Evolutionary conservation across 2,888 invertebrate species (phyloP), one percentile per base, ranked within the genome.

Genomic region (Yponomeuta cagnagella): DNA sequence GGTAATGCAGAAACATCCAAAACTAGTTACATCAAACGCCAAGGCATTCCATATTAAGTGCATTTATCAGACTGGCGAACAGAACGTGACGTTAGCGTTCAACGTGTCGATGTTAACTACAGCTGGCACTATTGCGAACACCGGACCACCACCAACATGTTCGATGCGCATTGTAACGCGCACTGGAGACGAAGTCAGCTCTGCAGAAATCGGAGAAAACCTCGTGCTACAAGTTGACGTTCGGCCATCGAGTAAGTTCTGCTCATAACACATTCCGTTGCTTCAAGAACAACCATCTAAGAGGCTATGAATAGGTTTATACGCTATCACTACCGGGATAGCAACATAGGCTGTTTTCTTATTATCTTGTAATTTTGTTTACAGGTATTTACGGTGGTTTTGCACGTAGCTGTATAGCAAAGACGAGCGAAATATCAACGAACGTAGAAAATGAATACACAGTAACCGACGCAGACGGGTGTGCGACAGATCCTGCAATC

Each of bases 41-140:
- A 97, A 98, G 86, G 98, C 98, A 1, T 99, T 98, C 92, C 97
- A 98, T 87, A 97, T 99, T 75, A 97, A 97, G 85, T 98, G 98
- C 85, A 96, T 98, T 71, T 98, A 98, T 85, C 97, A 98, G 86
- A 98, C 97, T 0, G 98, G 97, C 73, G 97, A 97, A 84, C 97
- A 97, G 85, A 97, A 97, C 77, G 97, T 98, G 0, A 97, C 97
- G 0, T 92, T 98, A 63, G 98, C 98, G 65, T 98, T 98, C 86
- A 98, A 98, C 84, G 98, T 98, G 10, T 98, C 98, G 10, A 98
- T 98, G 98, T 87, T 98, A 75, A 98, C 98, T 0, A 98, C 98
- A 0, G 98, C 98, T 1, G 98, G 98, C 71, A 98, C 98, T 0
- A 98, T 98, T 74, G 98, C 98, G 65, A 98, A 98, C 82, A 98